These are phyloP conservation scores for Tribolium freemani DNA, from an alignment of 2,888 invertebrate species.

Conservation along the genomic window DNA sequence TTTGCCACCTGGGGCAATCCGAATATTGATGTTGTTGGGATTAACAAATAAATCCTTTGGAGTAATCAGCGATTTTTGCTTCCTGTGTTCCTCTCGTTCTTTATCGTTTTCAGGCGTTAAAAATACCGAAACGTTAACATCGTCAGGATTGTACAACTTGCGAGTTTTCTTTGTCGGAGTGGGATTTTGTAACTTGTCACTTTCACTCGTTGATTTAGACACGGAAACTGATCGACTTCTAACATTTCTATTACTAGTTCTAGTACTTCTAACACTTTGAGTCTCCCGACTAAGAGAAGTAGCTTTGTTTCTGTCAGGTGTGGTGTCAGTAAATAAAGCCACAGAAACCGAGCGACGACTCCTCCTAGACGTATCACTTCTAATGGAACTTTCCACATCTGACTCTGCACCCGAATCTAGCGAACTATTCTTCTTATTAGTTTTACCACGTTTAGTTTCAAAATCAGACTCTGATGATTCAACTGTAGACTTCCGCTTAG, in stretches of 20 bases:
- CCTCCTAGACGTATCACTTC: background rate
- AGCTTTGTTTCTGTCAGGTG: too few species aligned
- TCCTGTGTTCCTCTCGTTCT: slow-evolving; percentile 40
- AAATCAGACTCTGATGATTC: background rate
- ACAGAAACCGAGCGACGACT: too few species aligned
- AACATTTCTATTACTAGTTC: background rate
- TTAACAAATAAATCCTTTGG: slow-evolving; percentile 13
- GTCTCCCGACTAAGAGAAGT: too few species aligned
- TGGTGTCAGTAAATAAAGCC: too few species aligned
- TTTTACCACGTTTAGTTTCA: background rate
- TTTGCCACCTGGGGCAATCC: background rate
- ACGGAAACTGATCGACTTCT: background rate
- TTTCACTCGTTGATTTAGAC: background rate
- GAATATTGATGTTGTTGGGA: slow-evolving; percentile 6
- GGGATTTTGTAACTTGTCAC: background rate
- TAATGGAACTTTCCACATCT: background rate
- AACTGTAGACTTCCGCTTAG: background rate
- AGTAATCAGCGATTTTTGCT: background rate
- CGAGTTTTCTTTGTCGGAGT: slow-evolving; percentile 5
- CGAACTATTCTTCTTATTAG: background rate
- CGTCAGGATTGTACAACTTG: slow-evolving; percentile 54
- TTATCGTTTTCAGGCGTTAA: slow-evolving; percentile 44
- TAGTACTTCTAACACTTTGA: background rate
- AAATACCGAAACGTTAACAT: slow-evolving; percentile 14
- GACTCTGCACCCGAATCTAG: background rate